phyloP scores from a whole-genome alignment of 2,113 vertebrate species.

The Felis chaus region DNA sequence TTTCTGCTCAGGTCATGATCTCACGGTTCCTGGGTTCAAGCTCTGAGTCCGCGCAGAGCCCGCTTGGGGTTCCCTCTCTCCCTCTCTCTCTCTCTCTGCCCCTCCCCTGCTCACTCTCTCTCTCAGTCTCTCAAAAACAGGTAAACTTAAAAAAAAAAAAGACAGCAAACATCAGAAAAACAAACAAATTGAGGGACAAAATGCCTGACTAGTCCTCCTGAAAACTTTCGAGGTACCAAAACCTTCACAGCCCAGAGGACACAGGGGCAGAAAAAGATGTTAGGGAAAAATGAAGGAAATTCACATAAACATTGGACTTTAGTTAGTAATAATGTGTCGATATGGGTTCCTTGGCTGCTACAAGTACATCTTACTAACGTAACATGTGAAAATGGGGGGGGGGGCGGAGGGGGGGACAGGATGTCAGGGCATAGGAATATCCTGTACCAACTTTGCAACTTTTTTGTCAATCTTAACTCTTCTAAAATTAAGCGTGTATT shows the following conservation, averaged over 20 bases:
- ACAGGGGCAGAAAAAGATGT: background rate
- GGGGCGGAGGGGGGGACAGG: background rate
- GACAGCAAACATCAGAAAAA: background rate
- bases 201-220: background rate
- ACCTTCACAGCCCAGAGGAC: background rate
- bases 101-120: too few species aligned
- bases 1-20: too few species aligned
- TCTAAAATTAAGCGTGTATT: background rate
- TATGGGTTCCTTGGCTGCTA: background rate
- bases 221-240: background rate
- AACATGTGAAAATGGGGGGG: background rate
- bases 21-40: too few species aligned
- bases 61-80: too few species aligned
- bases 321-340: background rate
- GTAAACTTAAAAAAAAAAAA: too few species aligned
- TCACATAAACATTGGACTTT: background rate
- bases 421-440: fast-evolving
- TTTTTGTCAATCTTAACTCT: background rate
- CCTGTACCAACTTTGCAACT: background rate
- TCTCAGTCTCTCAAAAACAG: too few species aligned
- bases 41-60: too few species aligned
- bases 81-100: too few species aligned
- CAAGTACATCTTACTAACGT: background rate
- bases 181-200: background rate
- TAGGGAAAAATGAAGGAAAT: background rate